Base-by-base conservation (phyloP, 2,113 vertebrate genomes). In the Leiothrix lutea region DNA sequence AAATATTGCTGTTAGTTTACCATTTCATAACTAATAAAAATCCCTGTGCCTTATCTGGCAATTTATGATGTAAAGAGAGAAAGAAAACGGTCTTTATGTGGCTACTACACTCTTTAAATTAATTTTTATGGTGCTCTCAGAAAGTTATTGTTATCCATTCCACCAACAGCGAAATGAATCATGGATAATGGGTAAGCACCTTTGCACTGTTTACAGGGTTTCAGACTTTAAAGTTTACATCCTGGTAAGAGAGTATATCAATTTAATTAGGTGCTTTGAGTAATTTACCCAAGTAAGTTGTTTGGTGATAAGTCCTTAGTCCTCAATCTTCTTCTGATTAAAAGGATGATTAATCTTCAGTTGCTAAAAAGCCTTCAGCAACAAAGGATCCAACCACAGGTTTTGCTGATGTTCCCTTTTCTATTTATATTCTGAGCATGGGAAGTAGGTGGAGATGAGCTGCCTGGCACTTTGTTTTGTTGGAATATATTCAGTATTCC, bases 261-360 rank as follows among this genome's bases (percentile, higher is more conserved):
- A 88, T 93, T 95, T 96, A 96, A 97, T 96, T 96, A 96, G 82
- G 90, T 93, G 53, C 75, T 96, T 88, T 94, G 95, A 93, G 96
- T 96, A 97, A 96, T 97, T 96, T 96, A 84, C 69, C 75, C 88
- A 74, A 88, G 92, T 95, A 95, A 96, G 92, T 92, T 92, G 80
- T 86, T 94, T 74, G 40, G 69, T 94, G 93, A 96, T 97, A 95
- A 88, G 77, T 94, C 80, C 62, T 96, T 90, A 90, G 93, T 88
- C 86, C 90, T 96, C 96, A 96, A 86, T 97, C 93, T 97, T 93
- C 78, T 92, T 81, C 94, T 94, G 92, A 95, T 96, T 96, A 96
- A 87, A 93, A 92, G 82, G 60, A 95, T 93, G 80, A 95, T 96
- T 96, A 95, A 96, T 96, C 86, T 92, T 72, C 72, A 42, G 53